A percentile compares a stretch with the other conserved stretches of the same genome.
These are phyloP conservation scores for Geophilus truncorum DNA, from an alignment of 2,888 invertebrate genomes.

Conservation along the genomic window DNA sequence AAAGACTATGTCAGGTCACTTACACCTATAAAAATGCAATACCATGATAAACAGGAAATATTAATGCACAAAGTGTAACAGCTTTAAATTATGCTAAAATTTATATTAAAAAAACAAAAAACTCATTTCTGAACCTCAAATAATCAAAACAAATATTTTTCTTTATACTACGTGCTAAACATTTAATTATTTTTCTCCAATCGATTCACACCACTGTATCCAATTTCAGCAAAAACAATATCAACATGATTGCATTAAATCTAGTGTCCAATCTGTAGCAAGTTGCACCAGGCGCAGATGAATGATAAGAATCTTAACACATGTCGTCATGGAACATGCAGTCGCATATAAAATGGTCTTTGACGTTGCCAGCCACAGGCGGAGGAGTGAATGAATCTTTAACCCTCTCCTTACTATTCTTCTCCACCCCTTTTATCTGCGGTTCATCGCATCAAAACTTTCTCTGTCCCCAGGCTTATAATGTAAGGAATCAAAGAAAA, in stretches of 20 bases:
- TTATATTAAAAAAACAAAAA: no score
- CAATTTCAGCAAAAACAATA: neutral
- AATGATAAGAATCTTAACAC: conserved; percentile 17
- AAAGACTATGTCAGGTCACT: no score
- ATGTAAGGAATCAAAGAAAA: neutral
- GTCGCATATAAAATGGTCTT: conserved; percentile 14
- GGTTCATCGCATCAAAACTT: conserved; percentile 17
- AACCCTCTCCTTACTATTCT: conserved; percentile 15
- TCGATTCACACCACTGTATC: no score
- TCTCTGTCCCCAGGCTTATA: neutral
- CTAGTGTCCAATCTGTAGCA: conserved; percentile 1
- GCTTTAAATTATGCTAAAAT: no score
- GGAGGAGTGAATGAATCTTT: conserved; percentile 27
- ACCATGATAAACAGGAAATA: no score
- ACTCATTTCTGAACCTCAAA: no score
- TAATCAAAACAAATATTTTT: no score
- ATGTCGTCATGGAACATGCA: conserved; percentile 12
- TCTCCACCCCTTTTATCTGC: conserved; percentile 23
- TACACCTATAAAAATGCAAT: no score
- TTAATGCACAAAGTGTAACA: no score
- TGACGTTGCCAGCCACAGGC: conserved; percentile 15
- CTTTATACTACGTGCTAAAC: no score
- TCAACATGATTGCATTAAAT: conserved; percentile 20
- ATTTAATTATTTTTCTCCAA: no score
- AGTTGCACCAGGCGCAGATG: conserved; percentile 15